These are phyloP conservation scores for Manis crassicaudata DNA, from an alignment of 2,797 vertebrate species.

Conservation along the genomic window DNA sequence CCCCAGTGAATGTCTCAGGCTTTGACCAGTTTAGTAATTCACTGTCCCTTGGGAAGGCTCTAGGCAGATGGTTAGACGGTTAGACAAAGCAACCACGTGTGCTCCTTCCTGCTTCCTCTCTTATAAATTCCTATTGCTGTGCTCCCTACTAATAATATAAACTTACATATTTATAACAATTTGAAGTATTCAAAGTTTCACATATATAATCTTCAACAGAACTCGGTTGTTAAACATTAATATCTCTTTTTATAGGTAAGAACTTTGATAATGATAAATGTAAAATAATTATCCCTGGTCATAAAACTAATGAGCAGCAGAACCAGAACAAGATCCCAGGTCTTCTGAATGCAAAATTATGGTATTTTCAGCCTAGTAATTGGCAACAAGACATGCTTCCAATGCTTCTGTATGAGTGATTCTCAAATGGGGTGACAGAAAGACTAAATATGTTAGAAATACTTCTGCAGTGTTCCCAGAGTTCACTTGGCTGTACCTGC, in stretches of 20 bases:
- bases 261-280: not conserved
- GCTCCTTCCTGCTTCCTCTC: not conserved
- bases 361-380: not conserved
- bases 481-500: not conserved
- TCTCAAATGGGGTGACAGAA: not conserved
- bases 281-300: not conserved
- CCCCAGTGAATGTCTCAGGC: not conserved
- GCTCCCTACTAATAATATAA: not conserved
- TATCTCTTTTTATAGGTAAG: not conserved
- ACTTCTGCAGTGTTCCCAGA: not conserved
- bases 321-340: not conserved
- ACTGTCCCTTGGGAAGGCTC: not conserved
- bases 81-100: not conserved
- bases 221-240: not conserved
- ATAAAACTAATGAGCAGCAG: not conserved
- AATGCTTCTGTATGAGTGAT: not conserved
- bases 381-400: not conserved
- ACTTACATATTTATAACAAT: not conserved
- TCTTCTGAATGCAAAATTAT: not conserved
- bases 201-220: not conserved
- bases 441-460: conserved; percentile 16
- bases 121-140: not conserved
- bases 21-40: not conserved
- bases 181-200: not conserved
- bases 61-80: not conserved